Evolutionary conservation across 2,888 invertebrate genomes (phyloP), one percentile per base, ranked within the genome.

Genomic region (Palloptera scutellata): DNA sequence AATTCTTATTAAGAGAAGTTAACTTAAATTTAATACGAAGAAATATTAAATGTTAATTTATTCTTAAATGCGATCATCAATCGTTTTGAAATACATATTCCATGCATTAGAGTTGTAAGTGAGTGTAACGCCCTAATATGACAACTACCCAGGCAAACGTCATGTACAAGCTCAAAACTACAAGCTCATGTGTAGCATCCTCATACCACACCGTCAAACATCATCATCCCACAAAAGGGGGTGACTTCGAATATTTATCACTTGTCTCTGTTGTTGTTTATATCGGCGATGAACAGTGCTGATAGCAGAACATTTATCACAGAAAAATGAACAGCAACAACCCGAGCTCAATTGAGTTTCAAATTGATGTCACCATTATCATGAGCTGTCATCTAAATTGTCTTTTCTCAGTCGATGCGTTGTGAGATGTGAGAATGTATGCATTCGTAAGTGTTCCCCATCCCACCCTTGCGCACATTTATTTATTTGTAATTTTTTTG

Each of bases 281-380:
- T 30, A 30, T 30, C 30, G 43, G 54, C 54, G 66, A 66, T 61
- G 66, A 61, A 57, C 60, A 52, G 52, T 17, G 13, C 61, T 52
- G 61, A 66, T 66, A 66, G 1, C 12, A 48, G 8, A n/a, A 48
- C 48, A 48, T 15, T 48, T 48, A 15, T 48, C 48, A 48, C 48
- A 17, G n/a, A 12, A 53, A 53, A 53, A 17, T 53, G 53, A 53
- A 17, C 53, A 53, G 19, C 53, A 53, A 53, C 19, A 17, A 19
- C 13, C 19, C 15, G 19, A 53, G 80, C 80, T 79, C 81, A 83
- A 83, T 83, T 81, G 81, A 78, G 81, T 81, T 82, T 78, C 78
- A 82, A 83, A 83, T 83, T 81, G 80, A 81, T 81, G 83, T 81
- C 80, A 79, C 77, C 77, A 72, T 81, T 83, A 83, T 83, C 83